Evolutionary conservation across 2,113 vertebrate genomes (phyloP).

Genomic region (Gnathonemus longibarbis): DNA sequence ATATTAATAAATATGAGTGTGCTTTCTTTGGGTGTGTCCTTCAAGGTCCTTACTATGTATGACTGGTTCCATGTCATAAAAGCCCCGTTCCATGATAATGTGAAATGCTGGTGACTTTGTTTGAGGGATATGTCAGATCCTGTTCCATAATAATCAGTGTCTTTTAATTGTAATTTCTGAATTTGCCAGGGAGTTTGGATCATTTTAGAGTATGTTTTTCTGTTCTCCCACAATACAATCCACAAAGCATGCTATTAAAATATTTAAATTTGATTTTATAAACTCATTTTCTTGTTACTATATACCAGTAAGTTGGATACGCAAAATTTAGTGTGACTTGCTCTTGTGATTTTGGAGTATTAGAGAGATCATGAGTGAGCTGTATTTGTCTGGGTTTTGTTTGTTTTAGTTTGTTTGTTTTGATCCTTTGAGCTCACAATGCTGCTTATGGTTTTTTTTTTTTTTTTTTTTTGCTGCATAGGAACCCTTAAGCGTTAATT

Average conservation of each 20-base stretch:
- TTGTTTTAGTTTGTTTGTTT: background rate
- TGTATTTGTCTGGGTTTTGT: background rate
- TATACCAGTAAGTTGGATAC: background rate
- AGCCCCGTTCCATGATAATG: background rate
- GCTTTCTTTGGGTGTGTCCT: background rate
- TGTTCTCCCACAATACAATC: background rate
- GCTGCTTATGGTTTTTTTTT: slow-evolving; percentile 16
- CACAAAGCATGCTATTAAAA: background rate
- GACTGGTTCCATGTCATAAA: background rate
- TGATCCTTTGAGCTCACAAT: slow-evolving; percentile 10
- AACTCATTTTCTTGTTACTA: background rate
- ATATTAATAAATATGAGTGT: background rate
- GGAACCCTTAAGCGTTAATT: slow-evolving; percentile 7
- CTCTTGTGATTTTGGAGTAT: background rate
- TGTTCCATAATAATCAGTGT: background rate
- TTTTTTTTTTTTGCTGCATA: slow-evolving; percentile 3
- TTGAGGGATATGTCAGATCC: background rate
- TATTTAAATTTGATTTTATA: slow-evolving; percentile 5
- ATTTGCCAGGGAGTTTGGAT: background rate
- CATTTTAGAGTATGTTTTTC: background rate
- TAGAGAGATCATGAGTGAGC: background rate
- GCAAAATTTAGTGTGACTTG: background rate
- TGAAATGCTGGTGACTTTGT: slow-evolving; percentile 4
- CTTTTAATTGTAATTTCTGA: background rate
- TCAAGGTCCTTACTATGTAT: background rate